Conservation (phyloP, 1,140 invertebrate species). For the Drosophila saltans region DNA sequence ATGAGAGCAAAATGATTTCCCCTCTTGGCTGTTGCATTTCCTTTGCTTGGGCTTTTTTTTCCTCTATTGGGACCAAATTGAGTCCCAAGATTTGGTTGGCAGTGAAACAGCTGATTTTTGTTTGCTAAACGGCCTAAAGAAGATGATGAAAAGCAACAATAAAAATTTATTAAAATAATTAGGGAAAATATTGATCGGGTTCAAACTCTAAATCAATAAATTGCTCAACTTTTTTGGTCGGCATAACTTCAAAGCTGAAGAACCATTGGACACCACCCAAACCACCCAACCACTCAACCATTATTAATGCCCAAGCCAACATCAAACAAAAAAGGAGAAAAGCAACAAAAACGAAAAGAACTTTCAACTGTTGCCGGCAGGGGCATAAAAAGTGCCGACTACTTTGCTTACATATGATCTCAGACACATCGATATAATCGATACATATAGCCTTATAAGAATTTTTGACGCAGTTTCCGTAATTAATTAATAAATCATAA, state of each 20-base stretch:
- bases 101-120: conserved; percentile 56
- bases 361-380: conserved; percentile 61
- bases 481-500: conserved; percentile 82
- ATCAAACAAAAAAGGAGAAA: conserved; percentile 43
- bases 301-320: conserved; percentile 33
- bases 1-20: conserved; percentile 39
- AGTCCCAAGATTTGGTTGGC: conserved; percentile 19
- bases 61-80: conserved; percentile 34
- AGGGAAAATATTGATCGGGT: background rate
- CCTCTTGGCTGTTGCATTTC: conserved; percentile 61
- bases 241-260: conserved; percentile 56
- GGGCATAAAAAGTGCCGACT: conserved; percentile 51
- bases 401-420: conserved; percentile 49
- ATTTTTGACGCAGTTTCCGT: conserved; percentile 72
- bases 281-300: conserved; percentile 13
- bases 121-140: background rate
- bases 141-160: background rate
- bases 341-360: conserved; percentile 16
- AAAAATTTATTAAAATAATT: background rate
- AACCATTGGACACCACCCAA: background rate
- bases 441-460: conserved; percentile 44
- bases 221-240: conserved; percentile 46
- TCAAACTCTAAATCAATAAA: background rate
- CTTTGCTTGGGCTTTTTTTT: background rate
- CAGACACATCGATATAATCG: conserved; percentile 54